These are phyloP conservation scores for Physeter macrocephalus DNA, from an alignment of 2,113 vertebrate genomes.

Conservation along the genomic window DNA sequence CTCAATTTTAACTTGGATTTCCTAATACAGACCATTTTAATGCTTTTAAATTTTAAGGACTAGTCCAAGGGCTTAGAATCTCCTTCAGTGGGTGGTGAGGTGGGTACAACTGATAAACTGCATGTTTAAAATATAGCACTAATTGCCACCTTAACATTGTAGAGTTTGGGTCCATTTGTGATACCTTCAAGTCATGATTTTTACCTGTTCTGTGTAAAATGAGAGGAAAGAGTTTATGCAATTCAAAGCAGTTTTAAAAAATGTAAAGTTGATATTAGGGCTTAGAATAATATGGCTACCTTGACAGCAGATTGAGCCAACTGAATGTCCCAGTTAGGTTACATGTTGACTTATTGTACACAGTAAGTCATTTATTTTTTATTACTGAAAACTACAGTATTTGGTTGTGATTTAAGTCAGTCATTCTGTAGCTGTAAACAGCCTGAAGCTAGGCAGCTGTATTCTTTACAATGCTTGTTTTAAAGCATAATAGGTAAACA, in stretches of 20 bases:
- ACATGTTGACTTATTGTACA: neutral
- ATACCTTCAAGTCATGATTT: neutral
- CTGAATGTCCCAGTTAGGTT: neutral
- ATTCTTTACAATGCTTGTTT: slow-evolving; percentile 58
- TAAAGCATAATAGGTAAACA: slow-evolving; percentile 54
- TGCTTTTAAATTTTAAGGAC: neutral
- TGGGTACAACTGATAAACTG: neutral
- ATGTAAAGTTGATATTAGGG: neutral
- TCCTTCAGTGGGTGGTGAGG: neutral
- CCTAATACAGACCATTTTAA: neutral
- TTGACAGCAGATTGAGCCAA: neutral
- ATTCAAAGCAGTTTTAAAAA: neutral
- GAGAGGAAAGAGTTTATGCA: neutral
- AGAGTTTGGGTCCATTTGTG: neutral
- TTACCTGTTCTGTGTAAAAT: slow-evolving; percentile 2
- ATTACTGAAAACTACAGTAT: slow-evolving; percentile 53
- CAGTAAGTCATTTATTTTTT: slow-evolving; percentile 47
- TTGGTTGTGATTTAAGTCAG: slow-evolving; percentile 28
- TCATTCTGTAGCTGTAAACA: slow-evolving; percentile 28
- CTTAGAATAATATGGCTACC: neutral
- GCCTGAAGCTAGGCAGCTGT: slow-evolving; percentile 33
- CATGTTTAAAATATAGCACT: neutral
- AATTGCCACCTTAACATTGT: neutral
- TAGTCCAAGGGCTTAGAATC: neutral
- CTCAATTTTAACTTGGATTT: neutral